A percentile compares a stretch with the other conserved stretches of the same genome.
These are phyloP conservation scores for Geotrupes spiniger DNA, from an alignment of 2,888 invertebrate species.

Conservation along the genomic window DNA sequence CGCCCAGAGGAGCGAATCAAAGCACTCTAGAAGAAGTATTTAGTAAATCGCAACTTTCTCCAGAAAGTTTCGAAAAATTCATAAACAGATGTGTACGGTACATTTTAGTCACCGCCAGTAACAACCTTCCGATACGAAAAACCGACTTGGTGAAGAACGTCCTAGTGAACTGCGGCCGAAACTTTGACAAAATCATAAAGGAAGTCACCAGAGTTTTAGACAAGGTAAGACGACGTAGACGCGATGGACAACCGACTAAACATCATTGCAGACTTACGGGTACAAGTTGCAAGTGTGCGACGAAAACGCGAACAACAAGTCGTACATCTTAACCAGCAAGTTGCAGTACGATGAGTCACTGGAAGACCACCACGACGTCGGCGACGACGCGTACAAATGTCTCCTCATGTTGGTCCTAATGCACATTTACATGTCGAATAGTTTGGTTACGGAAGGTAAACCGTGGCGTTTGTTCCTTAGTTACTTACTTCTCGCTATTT, in stretches of 20 bases:
- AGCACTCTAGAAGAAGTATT: neutral
- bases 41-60: neutral
- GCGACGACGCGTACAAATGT: constrained; percentile 8
- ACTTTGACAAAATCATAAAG: constrained; percentile 2
- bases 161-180: neutral
- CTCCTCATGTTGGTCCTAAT: constrained; percentile 8
- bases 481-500: neutral
- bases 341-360: neutral
- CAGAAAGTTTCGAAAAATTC: constrained; percentile 1
- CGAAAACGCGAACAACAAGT: neutral
- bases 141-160: too few species aligned
- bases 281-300: constrained; percentile 2
- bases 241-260: too few species aligned
- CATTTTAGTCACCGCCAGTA: neutral
- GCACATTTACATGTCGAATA: constrained; percentile 10
- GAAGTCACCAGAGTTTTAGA: constrained; percentile 4
- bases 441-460: constrained; percentile 8
- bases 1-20: neutral
- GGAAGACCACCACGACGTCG: too few species aligned
- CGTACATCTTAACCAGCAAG: constrained; percentile 3
- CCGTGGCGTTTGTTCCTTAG: neutral
- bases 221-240: neutral
- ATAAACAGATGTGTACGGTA: constrained; percentile 12
- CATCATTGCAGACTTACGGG: constrained; percentile 5
- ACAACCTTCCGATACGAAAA: constrained; percentile 7